phyloP scores from a whole-genome alignment of 2,888 invertebrate species.

The Merodon equestris region DNA sequence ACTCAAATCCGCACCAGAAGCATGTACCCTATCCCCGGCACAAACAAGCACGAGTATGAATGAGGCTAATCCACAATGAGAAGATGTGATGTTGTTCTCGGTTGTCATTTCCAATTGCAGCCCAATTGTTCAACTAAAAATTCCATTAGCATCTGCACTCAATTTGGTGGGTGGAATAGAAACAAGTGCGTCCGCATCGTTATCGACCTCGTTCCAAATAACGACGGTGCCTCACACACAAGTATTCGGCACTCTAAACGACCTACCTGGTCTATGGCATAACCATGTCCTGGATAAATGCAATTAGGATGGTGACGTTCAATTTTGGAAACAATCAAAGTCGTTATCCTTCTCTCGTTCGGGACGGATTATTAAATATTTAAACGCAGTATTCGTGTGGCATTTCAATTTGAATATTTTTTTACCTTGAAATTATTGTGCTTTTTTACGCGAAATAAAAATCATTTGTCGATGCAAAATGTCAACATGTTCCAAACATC shows the following conservation, averaged over 20 bases:
- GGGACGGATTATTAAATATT: too few relatives aligned
- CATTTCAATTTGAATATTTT: too few relatives aligned
- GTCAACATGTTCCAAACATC: too few relatives aligned
- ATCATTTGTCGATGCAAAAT: background rate
- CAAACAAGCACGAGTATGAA: slow-evolving; percentile 5
- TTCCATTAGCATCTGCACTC: slow-evolving; percentile 57
- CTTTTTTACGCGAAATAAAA: too few relatives aligned
- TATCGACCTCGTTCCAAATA: too few relatives aligned
- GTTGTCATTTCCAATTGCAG: slow-evolving; percentile 46
- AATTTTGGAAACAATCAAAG: slow-evolving; percentile 13
- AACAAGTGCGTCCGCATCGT: slow-evolving; percentile 5
- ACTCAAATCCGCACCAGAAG: too few relatives aligned
- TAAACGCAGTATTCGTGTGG: too few relatives aligned
- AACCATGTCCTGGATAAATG: background rate
- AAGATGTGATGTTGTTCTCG: slow-evolving; percentile 3
- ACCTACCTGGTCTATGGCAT: slow-evolving; percentile 11
- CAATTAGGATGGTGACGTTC: slow-evolving; percentile 43
- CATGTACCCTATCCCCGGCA: too few relatives aligned
- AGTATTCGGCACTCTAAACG: too few relatives aligned
- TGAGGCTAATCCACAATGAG: slow-evolving; percentile 11
- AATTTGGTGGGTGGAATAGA: slow-evolving; percentile 27
- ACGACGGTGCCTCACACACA: too few relatives aligned
- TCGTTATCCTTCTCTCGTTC: background rate
- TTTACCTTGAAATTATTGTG: too few relatives aligned
- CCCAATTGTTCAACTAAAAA: slow-evolving; percentile 59